Conservation (phyloP, 2,113 vertebrate species). For the Ceratotherium simum region DNA sequence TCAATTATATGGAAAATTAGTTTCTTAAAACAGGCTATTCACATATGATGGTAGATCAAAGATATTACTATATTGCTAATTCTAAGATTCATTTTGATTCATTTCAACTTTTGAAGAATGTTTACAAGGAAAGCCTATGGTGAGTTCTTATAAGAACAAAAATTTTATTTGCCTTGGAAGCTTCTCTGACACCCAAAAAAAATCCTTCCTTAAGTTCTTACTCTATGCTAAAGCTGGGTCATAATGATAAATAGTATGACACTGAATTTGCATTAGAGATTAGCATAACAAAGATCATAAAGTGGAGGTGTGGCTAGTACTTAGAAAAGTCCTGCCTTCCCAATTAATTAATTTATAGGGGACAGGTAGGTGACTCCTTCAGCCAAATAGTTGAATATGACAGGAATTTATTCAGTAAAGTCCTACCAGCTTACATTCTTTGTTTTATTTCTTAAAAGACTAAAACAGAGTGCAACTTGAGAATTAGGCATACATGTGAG, state of each 20-base stretch:
- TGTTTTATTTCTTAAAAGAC: background rate
- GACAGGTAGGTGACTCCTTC: background rate
- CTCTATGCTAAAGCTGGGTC: background rate
- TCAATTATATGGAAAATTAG: background rate
- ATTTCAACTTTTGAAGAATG: slow-evolving; percentile 42
- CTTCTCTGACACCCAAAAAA: background rate
- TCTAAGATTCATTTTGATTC: background rate
- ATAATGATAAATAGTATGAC: background rate
- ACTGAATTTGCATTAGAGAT: slow-evolving; percentile 3
- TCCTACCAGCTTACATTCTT: background rate
- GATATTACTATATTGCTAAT: background rate
- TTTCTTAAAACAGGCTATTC: background rate
- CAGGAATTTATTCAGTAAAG: background rate
- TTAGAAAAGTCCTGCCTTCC: background rate
- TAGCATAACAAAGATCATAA: slow-evolving; percentile 26
- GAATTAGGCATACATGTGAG: background rate
- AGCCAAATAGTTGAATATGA: background rate
- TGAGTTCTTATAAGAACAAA: background rate
- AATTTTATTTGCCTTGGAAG: slow-evolving; percentile 14
- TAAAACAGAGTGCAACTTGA: background rate
- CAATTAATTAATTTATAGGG: background rate
- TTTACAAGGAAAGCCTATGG: background rate
- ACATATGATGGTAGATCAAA: background rate
- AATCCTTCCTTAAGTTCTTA: background rate
- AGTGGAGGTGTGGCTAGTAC: background rate